These are phyloP conservation scores for Nycticebus coucang DNA, from an alignment of 2,113 vertebrate genomes.

Conservation along the genomic window DNA sequence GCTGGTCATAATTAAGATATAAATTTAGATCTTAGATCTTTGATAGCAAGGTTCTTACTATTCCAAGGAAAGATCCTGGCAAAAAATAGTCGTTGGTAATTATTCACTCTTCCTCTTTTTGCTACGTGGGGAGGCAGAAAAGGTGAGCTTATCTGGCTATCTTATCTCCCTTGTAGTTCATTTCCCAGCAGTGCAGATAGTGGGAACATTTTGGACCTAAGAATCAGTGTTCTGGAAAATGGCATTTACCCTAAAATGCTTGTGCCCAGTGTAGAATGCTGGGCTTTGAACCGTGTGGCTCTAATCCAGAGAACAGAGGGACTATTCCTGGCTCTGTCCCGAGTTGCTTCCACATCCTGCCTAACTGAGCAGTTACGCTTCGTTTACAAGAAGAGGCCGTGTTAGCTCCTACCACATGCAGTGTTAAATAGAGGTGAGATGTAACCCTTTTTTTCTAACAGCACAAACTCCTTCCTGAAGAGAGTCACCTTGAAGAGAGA, in stretches of 20 bases:
- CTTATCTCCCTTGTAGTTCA: not conserved
- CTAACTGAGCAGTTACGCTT: not conserved
- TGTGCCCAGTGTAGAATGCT: not conserved
- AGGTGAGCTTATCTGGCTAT: not conserved
- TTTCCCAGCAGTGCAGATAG: not conserved
- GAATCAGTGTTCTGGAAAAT: not conserved
- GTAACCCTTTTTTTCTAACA: constrained; percentile 12
- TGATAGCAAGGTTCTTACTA: not conserved
- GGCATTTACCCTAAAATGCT: not conserved
- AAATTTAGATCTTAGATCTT: constrained; percentile 15
- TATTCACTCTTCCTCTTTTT: not conserved
- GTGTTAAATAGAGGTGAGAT: not conserved
- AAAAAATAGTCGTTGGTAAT: not conserved
- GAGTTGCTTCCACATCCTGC: not conserved
- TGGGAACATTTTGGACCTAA: not conserved
- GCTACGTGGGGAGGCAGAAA: not conserved
- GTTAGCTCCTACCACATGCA: not conserved
- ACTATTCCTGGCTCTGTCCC: not conserved
- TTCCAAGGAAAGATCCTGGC: not conserved
- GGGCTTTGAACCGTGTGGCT: not conserved
- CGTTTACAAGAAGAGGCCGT: constrained; percentile 7
- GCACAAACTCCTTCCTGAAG: not conserved
- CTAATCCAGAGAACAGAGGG: not conserved
- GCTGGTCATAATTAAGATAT: not conserved
- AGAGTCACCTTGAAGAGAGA: constrained; percentile 60